Percentiles rank a stretch among this genome's conserved stretches.
These are phyloP conservation scores for Malachius bipustulatus DNA, from an alignment of 2,888 invertebrate species.

Conservation along the genomic window DNA sequence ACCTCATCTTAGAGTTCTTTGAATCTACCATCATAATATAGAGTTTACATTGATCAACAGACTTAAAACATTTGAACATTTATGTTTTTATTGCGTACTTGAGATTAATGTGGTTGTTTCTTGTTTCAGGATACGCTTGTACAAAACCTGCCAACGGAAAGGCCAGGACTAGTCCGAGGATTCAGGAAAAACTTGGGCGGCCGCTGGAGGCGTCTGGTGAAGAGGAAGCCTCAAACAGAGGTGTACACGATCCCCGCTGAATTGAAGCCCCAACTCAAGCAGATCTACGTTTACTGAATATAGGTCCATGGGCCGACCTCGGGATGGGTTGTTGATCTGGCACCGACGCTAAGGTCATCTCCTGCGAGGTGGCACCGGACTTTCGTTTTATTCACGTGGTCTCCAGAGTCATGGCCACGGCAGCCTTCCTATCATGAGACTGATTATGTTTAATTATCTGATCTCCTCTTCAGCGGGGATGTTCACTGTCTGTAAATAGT, in stretches of 20 bases:
- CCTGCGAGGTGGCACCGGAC: conserved; percentile 11
- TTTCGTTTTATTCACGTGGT: conserved; percentile 16
- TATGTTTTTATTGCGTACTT: no score
- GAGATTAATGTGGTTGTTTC: conserved; percentile 29
- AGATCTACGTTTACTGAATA: conserved; percentile 75
- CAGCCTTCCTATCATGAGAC: conserved; percentile 33
- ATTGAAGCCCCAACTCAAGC: conserved; percentile 75
- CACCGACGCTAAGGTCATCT: conserved; percentile 9
- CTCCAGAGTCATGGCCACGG: conserved; percentile 13
- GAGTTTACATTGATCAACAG: no score
- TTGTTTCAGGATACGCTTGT: conserved; percentile 65
- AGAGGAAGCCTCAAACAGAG: conserved; percentile 71
- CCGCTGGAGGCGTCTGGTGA: conserved; percentile 73
- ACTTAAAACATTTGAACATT: no score
- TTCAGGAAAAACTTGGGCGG: conserved; percentile 78
- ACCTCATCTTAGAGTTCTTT: no score
- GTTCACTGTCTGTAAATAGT: conserved; percentile 16
- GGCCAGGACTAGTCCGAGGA: conserved; percentile 65
- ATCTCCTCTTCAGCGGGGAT: conserved; percentile 3
- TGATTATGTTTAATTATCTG: conserved; percentile 23
- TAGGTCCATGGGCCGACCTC: conserved; percentile 13
- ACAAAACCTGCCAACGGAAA: conserved; percentile 52
- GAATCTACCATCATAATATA: no score
- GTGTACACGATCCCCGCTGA: conserved; percentile 77
- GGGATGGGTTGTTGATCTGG: conserved; percentile 4